Conservation (phyloP, 2,113 vertebrate genomes). For the Oreochromis spilurus region DNA sequence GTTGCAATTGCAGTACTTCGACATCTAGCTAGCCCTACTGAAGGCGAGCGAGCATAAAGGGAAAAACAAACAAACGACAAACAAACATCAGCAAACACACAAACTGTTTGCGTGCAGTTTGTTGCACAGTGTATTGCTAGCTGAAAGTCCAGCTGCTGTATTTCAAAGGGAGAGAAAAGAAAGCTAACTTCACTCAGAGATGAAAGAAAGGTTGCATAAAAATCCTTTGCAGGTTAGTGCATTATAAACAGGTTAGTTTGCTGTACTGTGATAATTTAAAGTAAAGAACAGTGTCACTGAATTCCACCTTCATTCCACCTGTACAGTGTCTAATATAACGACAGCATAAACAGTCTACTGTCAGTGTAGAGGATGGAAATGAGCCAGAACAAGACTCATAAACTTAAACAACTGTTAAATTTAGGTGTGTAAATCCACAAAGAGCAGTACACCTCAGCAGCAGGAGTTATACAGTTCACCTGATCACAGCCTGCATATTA, state of each 20-base stretch:
- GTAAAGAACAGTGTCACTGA: not conserved
- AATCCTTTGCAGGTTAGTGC: not conserved
- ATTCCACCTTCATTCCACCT: not conserved
- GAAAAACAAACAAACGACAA: too few relatives aligned
- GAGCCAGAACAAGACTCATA: not conserved
- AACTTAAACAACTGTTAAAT: not conserved
- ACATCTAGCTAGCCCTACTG: not conserved
- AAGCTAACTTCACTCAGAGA: not conserved
- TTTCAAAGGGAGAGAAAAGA: not conserved
- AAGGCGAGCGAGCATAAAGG: not conserved
- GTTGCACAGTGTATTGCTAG: not conserved
- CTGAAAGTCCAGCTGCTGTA: not conserved
- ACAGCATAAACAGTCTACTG: not conserved
- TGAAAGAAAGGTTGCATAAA: not conserved
- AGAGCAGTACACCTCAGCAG: not conserved
- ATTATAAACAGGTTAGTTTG: not conserved
- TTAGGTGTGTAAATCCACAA: not conserved
- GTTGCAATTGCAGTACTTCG: not conserved
- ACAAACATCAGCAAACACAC: too few relatives aligned
- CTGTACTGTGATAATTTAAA: not conserved
- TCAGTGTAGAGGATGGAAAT: not conserved
- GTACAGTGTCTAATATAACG: not conserved
- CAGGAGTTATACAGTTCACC: not conserved
- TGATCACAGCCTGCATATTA: not conserved
- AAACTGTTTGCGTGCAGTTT: not conserved